Evolutionary conservation across 2,113 vertebrate species (phyloP).

Genomic region (Peucedramus taeniatus): DNA sequence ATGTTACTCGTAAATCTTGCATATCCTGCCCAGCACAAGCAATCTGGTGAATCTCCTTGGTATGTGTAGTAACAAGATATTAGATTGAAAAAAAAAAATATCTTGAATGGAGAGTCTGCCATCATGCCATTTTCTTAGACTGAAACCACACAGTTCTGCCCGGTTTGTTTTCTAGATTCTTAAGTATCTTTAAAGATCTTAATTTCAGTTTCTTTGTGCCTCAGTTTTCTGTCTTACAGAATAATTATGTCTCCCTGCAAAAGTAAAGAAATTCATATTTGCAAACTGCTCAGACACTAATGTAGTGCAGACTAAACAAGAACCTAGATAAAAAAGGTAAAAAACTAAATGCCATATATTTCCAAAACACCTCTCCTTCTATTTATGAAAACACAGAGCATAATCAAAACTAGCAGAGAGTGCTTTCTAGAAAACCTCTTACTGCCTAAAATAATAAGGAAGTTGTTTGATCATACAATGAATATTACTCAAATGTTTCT

Average conservation of each 20-base stretch:
- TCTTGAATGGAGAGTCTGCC: background rate
- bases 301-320: background rate
- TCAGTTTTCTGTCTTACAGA: background rate
- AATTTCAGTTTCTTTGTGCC: background rate
- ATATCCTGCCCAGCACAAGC: background rate
- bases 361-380: background rate
- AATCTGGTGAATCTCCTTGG: background rate
- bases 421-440: background rate
- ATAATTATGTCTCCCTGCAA: background rate
- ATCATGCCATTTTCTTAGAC: background rate
- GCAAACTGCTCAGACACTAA: background rate
- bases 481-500: constrained; percentile 13
- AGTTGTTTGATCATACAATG: background rate
- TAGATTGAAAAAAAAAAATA: background rate
- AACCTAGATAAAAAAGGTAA: background rate
- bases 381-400: background rate
- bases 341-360: background rate
- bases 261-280: background rate
- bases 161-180: background rate
- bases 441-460: background rate
- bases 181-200: background rate
- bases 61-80: background rate
- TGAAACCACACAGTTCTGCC: background rate
- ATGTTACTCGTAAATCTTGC: background rate
- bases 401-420: background rate